Percentiles rank a stretch among this genome's conserved stretches.
These are phyloP conservation scores for Eupithecia tripunctaria DNA, from an alignment of 2,888 invertebrate species.

Conservation along the genomic window DNA sequence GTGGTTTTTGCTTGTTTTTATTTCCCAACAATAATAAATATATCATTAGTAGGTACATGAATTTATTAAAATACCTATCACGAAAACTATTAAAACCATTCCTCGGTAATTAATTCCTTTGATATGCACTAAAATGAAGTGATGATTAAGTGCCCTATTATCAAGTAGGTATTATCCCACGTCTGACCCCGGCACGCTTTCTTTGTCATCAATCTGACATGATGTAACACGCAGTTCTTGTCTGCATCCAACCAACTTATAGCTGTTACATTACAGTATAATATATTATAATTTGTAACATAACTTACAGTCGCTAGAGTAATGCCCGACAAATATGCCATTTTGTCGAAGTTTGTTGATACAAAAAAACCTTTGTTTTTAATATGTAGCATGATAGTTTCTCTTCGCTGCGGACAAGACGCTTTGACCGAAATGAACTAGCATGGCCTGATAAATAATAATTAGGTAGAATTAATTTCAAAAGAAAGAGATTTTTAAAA, in stretches of 20 bases:
- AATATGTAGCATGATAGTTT: too few relatives aligned
- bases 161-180: constrained; percentile 51
- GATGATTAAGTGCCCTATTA: constrained; percentile 46
- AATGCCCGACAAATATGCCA: too few relatives aligned
- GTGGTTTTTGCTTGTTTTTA: background rate
- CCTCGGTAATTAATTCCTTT: background rate
- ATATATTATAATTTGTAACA: too few relatives aligned
- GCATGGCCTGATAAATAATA: too few relatives aligned
- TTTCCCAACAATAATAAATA: too few relatives aligned
- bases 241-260: constrained; percentile 9
- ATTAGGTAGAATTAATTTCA: too few relatives aligned
- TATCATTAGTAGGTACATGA: background rate
- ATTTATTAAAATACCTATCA: background rate
- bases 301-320: too few relatives aligned
- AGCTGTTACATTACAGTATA: constrained; percentile 13
- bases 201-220: constrained; percentile 49
- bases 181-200: constrained; percentile 58
- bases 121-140: constrained; percentile 9
- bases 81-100: background rate
- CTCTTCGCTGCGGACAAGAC: too few relatives aligned
- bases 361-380: too few relatives aligned
- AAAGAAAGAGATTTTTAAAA: too few relatives aligned
- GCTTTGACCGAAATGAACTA: too few relatives aligned
- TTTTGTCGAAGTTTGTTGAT: too few relatives aligned
- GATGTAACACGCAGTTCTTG: constrained; percentile 37